Conservation (phyloP, 2,113 vertebrate species). For the Neoarius graeffei region DNA sequence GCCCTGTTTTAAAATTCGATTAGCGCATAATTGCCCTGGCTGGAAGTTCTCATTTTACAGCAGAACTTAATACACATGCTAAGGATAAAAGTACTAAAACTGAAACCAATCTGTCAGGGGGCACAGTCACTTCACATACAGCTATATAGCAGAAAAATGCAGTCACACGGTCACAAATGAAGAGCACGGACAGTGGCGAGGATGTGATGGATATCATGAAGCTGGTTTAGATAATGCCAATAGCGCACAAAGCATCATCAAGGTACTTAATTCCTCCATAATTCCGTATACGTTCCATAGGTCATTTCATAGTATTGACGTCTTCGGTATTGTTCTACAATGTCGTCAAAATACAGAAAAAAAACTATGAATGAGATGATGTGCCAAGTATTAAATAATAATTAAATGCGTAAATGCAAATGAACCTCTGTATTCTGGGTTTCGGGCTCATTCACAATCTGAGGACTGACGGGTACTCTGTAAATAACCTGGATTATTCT, state of each 20-base stretch:
- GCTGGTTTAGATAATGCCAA: too few relatives aligned
- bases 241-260: too few relatives aligned
- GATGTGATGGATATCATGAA: not conserved
- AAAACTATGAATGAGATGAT: too few relatives aligned
- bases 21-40: conserved; percentile 50
- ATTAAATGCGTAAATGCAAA: not conserved
- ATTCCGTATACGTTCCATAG: too few relatives aligned
- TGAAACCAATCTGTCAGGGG: conserved; percentile 13
- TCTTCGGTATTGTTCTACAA: too few relatives aligned
- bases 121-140: not conserved
- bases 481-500: conserved; percentile 27
- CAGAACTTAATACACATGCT: conserved; percentile 19
- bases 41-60: conserved; percentile 42
- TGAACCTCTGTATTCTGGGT: not conserved
- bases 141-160: not conserved
- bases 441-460: not conserved
- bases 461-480: conserved; percentile 44
- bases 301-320: too few relatives aligned
- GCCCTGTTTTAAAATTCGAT: conserved; percentile 55
- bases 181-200: not conserved
- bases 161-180: not conserved
- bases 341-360: too few relatives aligned
- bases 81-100: conserved; percentile 16
- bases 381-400: not conserved
- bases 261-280: too few relatives aligned